Base-by-base conservation (phyloP, 2,888 invertebrate species). In the Philaethria dido region DNA sequence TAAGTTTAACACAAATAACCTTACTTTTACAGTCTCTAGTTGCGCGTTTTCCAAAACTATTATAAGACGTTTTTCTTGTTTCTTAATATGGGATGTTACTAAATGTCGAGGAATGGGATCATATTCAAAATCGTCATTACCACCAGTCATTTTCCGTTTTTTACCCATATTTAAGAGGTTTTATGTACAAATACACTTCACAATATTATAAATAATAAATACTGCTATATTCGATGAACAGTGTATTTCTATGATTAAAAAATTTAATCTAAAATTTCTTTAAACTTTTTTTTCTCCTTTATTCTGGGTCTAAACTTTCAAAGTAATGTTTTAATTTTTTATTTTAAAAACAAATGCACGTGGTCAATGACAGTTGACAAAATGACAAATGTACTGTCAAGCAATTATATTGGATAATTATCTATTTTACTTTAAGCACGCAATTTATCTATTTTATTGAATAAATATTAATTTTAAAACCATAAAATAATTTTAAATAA, bases 41-140 rank as follows among this genome's bases (percentile, higher is more conserved):
- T 99, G 98, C 3, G 99, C 99, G 67, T 96, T 96, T 92, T 99
- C 99, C 64, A 99, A 89, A 68, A 99, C 95, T 47, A 99, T 95
- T 73, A 99, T 97, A 20, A 99, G 93, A 60, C 99, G 95, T 85
- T 98, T 98, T 77, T 98, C 97, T 86, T 96, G 95, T 75, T 97
- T 96, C 77, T 95, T 95, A 55, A 97, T 93, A 74, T 97, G 97
- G 18, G 94, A 93, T n/a, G 95, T 94, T 48, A 95, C 95, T 71
- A 97, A 93, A 88, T 97, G 96, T 80, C 95, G 95, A 0, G 97
- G 96, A 66, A 94, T 89, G 13, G 97, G 95, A 88, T 97, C 97
- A 79, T 94, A 97, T 88, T 97, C 97, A 70, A 94, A 94, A 72
- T 96, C 96, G 74, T 96, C 94, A 57, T 94, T 93, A 73, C 94